Evolutionary conservation across 2,113 vertebrate genomes (phyloP).

Genomic region (Pungitius pungitius): DNA sequence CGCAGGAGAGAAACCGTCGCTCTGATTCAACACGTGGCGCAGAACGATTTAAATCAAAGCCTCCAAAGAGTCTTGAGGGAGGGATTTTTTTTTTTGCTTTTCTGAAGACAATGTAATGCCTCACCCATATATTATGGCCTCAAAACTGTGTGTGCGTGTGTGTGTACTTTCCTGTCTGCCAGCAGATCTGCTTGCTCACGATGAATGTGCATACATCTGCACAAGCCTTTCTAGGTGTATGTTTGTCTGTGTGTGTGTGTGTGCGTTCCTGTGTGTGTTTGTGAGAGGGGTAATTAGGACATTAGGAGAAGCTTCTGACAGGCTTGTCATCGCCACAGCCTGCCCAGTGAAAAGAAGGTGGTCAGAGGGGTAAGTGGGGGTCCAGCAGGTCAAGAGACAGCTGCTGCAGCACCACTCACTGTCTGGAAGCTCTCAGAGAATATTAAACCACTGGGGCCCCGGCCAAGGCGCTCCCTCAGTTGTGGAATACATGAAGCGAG

Average conservation of each 20-base stretch:
- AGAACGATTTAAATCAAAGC: slow-evolving; percentile 55
- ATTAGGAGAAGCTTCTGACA: slow-evolving; percentile 77
- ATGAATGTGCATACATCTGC: slow-evolving; percentile 37
- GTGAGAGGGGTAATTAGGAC: slow-evolving; percentile 76
- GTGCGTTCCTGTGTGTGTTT: slow-evolving; percentile 26
- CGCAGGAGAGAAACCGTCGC: slow-evolving; percentile 51
- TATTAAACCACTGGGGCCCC: slow-evolving; percentile 70
- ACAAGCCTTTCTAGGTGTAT: not conserved
- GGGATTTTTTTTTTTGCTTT: slow-evolving; percentile 39
- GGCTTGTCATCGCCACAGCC: slow-evolving; percentile 76
- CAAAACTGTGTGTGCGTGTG: slow-evolving; percentile 34
- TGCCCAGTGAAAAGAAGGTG: slow-evolving; percentile 65
- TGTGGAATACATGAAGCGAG: slow-evolving; percentile 59
- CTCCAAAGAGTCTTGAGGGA: slow-evolving; percentile 42
- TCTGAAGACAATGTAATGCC: slow-evolving; percentile 37
- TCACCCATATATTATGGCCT: slow-evolving; percentile 41
- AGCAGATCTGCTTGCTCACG: slow-evolving; percentile 61
- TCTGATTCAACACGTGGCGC: slow-evolving; percentile 42
- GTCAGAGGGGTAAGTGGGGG: slow-evolving; percentile 76
- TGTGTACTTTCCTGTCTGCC: slow-evolving; percentile 37
- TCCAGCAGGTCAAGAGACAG: slow-evolving; percentile 76
- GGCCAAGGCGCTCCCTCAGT: slow-evolving; percentile 66
- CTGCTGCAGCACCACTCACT: slow-evolving; percentile 76
- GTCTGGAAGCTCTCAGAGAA: slow-evolving; percentile 78
- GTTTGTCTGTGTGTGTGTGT: slow-evolving; percentile 7